phyloP scores from a whole-genome alignment of 2,113 vertebrate genomes.

The Rostratula benghalensis region DNA sequence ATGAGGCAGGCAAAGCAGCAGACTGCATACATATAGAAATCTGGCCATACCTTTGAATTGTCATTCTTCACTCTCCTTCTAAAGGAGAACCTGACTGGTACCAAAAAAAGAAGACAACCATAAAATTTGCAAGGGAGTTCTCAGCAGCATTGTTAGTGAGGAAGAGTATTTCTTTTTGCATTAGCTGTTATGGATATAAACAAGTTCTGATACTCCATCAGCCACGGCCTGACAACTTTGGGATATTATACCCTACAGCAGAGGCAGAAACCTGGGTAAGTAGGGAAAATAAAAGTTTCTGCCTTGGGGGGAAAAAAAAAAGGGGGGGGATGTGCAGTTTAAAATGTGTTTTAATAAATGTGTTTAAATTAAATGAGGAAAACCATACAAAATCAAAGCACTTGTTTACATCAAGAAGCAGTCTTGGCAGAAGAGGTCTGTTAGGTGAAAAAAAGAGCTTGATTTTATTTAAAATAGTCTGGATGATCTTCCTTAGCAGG shows the following conservation, averaged over 20 bases:
- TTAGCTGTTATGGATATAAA: background rate
- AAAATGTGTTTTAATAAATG: background rate
- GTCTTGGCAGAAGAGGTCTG: background rate
- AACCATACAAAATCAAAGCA: background rate
- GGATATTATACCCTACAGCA: background rate
- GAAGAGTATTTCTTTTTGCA: background rate
- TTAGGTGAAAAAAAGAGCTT: background rate
- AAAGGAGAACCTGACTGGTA: background rate
- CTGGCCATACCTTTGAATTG: background rate
- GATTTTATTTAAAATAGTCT: conserved; percentile 4
- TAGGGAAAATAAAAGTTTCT: background rate
- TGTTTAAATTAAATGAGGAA: background rate
- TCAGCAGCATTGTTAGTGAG: background rate
- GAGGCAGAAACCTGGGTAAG: background rate
- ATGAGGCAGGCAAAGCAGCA: background rate
- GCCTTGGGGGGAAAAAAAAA: too few relatives aligned
- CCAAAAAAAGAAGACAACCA: background rate
- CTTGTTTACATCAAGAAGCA: background rate
- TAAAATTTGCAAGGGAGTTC: background rate
- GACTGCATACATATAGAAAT: conserved; percentile 32
- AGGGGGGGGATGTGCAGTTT: background rate
- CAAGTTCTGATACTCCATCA: background rate
- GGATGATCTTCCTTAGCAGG: background rate
- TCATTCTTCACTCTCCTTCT: background rate
- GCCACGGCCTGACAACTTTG: background rate